Evolutionary conservation across 2,888 invertebrate genomes (phyloP), one percentile per base, ranked within the genome.

Genomic region (Eumerus sabulonum): DNA sequence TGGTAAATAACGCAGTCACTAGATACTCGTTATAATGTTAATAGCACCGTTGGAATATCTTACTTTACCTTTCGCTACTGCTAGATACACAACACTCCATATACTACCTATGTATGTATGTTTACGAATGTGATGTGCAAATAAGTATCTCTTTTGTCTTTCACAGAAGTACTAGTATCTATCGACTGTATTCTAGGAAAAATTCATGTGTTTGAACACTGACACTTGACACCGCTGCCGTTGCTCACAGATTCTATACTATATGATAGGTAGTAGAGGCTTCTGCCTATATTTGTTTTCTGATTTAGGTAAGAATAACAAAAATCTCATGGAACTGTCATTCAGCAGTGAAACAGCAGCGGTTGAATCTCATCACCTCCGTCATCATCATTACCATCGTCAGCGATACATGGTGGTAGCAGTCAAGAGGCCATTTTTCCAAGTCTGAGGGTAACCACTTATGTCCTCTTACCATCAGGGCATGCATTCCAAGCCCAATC

Each of bases 221-320:
- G 36, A 67, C 74, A 60, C 79, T 79, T 79, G 79, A 79, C 79
- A 79, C 79, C 70, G 64, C 74, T 74, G 74, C 64, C 74, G 74
- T 68, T 74, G 56, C 35, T 42, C n/a, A 56, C 67, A 67, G 7
- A 27, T 7, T 27, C 27, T 4, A 4, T 4, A 27, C 27, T 27
- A 27, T 7, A 27, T 27, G 3, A 7, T n/a, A n/a, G n/a, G n/a
- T n/a, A n/a, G n/a, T n/a, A 27, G 3, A 27, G 2, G 27, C 27
- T 7, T 27, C 7, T 7, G 2, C 9, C 50, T 36, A 16, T 68
- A 35, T 77, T 77, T 77, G 77, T 68, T 73, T 77, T 77, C 63
- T 77, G 77, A 77, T 74, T 79, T 79, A 74, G 68, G 79, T 74
- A 79, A 79, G 68, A 79, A 79, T 60, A 79, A 79, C 74, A 73